phyloP scores from a whole-genome alignment of 2,888 invertebrate species.

The Villa cingulata region DNA sequence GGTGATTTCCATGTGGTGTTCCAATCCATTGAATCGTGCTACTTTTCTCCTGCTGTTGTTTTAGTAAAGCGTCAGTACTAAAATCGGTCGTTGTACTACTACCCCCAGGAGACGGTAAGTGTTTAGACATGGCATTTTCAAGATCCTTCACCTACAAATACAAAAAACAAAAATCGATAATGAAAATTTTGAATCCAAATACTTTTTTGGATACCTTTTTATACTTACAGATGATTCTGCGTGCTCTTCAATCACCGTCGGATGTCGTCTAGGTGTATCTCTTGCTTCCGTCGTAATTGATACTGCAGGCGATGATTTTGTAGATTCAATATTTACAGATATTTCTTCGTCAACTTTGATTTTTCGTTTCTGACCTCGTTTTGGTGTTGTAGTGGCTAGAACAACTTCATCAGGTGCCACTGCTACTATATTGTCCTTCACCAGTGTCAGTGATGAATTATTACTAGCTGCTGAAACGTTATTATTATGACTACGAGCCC shows the following conservation, averaged over 20 bases:
- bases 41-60: constrained; percentile 45
- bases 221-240: constrained; percentile 27
- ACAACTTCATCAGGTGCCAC: constrained; percentile 28
- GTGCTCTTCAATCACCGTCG: constrained; percentile 31
- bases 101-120: constrained; percentile 51
- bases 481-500: constrained; percentile 27
- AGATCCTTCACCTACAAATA: constrained; percentile 71
- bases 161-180: background rate
- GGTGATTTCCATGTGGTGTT: constrained; percentile 49
- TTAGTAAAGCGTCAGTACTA: constrained; percentile 69
- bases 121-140: constrained; percentile 94
- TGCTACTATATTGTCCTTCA: constrained; percentile 21
- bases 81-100: constrained; percentile 65
- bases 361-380: constrained; percentile 48
- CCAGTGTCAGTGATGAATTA: constrained; percentile 11
- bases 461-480: constrained; percentile 15
- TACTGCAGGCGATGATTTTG: constrained; percentile 25
- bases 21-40: constrained; percentile 91
- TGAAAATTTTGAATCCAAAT: background rate
- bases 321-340: constrained; percentile 35
- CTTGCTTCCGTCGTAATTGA: constrained; percentile 29
- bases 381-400: constrained; percentile 21
- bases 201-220: no score
- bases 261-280: constrained; percentile 35
- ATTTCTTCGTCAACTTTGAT: constrained; percentile 38